phyloP scores from a whole-genome alignment of 2,888 invertebrate genomes.

The Thecophora atra region DNA sequence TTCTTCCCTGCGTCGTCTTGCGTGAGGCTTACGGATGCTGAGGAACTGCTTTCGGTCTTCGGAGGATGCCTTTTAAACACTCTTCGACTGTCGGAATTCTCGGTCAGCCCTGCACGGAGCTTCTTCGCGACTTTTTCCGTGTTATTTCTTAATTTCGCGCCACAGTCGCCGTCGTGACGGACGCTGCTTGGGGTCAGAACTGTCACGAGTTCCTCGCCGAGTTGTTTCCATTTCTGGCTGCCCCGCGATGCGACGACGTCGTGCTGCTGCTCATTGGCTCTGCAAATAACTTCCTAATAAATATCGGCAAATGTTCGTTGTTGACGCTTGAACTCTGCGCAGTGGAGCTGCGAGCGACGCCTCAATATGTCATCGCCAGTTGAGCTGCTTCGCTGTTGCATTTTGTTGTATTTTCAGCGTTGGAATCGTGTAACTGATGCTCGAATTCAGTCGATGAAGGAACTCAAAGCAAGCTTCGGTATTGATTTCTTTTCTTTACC shows the following conservation, averaged over 20 bases:
- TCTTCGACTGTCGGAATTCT: neutral
- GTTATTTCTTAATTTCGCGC: neutral
- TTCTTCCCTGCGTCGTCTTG: neutral
- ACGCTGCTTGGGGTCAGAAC: slow-evolving; percentile 1
- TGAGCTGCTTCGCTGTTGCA: no score
- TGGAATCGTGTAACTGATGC: slow-evolving; percentile 15
- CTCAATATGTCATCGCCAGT: no score
- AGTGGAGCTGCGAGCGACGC: no score
- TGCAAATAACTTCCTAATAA: neutral
- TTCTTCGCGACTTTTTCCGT: no score
- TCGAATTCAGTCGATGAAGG: no score
- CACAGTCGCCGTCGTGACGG: neutral
- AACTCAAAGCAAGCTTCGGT: no score
- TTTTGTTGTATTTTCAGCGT: neutral
- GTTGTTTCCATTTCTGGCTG: no score
- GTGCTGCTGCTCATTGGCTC: neutral
- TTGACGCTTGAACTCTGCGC: no score
- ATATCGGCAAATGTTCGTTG: no score
- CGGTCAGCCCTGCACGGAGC: no score
- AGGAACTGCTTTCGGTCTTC: neutral
- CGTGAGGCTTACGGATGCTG: neutral
- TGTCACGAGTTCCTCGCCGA: slow-evolving; percentile 2
- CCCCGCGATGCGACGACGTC: neutral
- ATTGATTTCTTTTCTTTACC: no score
- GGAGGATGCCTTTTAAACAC: neutral